Evolutionary conservation across 2,888 invertebrate species (phyloP).

Genomic region (Tipula helvola): DNA sequence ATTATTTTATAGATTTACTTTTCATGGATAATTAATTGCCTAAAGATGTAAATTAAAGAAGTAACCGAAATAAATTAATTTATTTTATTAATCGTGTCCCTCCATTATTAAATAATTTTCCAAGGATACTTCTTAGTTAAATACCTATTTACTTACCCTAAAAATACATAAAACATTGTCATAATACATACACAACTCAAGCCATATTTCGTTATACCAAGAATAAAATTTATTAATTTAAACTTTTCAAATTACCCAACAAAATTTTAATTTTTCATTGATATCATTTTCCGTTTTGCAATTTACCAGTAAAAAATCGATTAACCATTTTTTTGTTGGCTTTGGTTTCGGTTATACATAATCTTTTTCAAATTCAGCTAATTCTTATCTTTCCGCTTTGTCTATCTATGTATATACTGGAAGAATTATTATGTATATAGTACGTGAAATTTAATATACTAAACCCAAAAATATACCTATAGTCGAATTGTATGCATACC

Average conservation of each 20-base stretch:
- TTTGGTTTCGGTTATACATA: not conserved
- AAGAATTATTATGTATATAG: not conserved
- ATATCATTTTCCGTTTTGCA: not conserved
- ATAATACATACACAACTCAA: not conserved
- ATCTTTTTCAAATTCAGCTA: not conserved
- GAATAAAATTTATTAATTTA: not conserved
- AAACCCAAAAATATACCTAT: not conserved
- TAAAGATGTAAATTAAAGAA: too few species aligned
- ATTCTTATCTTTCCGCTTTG: not conserved
- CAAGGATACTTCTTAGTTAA: too few species aligned
- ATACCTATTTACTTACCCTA: not conserved
- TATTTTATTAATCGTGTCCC: too few species aligned
- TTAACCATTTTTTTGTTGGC: not conserved
- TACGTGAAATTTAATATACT: not conserved
- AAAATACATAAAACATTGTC: not conserved
- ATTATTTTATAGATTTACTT: too few species aligned
- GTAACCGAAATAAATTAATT: too few species aligned
- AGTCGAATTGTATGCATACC: not conserved
- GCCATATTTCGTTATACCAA: not conserved
- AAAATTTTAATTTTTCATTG: not conserved
- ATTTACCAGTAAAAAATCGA: not conserved
- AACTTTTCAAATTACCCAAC: not conserved
- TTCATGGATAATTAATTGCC: too few species aligned
- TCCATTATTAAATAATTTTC: too few species aligned
- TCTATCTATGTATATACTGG: not conserved